These are phyloP conservation scores for Ranitomeya variabilis DNA, from an alignment of 2,113 vertebrate genomes.

Conservation along the genomic window DNA sequence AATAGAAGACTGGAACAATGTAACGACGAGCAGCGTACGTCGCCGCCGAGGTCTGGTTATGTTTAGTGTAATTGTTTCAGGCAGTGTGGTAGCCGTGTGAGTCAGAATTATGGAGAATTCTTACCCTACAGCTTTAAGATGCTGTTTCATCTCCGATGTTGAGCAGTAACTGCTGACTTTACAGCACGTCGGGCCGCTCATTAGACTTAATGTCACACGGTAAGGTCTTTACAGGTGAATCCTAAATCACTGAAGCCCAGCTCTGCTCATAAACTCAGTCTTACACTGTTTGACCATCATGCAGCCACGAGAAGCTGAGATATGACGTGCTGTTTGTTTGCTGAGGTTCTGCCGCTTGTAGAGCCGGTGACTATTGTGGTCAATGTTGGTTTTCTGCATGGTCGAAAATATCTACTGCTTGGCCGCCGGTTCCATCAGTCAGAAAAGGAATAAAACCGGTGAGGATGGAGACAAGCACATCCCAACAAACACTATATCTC, in stretches of 20 bases:
- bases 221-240: too few relatives aligned
- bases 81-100: constrained; percentile 42
- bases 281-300: too few relatives aligned
- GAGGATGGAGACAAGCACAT: too few relatives aligned
- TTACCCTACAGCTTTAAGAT: neutral
- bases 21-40: neutral
- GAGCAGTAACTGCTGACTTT: constrained; percentile 5
- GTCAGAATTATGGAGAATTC: constrained; percentile 14
- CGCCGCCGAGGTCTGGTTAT: constrained; percentile 30
- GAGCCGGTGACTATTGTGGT: neutral
- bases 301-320: too few relatives aligned
- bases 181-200: neutral
- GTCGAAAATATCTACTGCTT: neutral
- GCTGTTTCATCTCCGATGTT: constrained; percentile 3
- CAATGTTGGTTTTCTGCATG: neutral
- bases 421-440: neutral
- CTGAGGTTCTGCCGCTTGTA: too few relatives aligned
- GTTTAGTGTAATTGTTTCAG: constrained; percentile 50
- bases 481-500: too few relatives aligned
- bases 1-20: neutral
- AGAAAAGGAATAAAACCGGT: neutral
- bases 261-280: too few relatives aligned
- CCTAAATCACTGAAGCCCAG: too few relatives aligned
- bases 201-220: too few relatives aligned
- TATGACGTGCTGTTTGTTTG: too few relatives aligned